Conservation (phyloP, 2,113 vertebrate species). For the Notarius quadriscutis region DNA sequence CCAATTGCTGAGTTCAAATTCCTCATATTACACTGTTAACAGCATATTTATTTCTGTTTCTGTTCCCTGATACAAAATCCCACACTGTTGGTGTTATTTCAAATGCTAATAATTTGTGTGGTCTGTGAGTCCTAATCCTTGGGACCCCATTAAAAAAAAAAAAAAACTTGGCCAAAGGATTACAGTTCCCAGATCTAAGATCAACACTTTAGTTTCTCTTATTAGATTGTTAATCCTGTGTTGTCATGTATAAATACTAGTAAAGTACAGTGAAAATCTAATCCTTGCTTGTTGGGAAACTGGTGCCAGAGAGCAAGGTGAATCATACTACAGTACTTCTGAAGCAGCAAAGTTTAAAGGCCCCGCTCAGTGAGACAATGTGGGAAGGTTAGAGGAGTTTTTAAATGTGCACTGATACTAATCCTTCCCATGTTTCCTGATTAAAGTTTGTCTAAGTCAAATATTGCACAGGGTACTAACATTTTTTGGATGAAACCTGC, state of each 20-base stretch:
- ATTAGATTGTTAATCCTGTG: not conserved
- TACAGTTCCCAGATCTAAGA: constrained; percentile 64
- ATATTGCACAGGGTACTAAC: not conserved
- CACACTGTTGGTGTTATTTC: not conserved
- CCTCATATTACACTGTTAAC: not conserved
- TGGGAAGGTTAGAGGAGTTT: constrained; percentile 46
- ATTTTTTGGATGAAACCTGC: not conserved
- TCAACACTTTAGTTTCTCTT: constrained; percentile 41
- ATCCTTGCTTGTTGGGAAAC: not conserved
- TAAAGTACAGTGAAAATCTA: not conserved
- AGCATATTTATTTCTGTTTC: not conserved
- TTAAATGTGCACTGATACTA: constrained; percentile 67
- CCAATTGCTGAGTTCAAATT: not conserved
- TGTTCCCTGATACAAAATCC: not conserved
- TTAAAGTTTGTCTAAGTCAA: constrained; percentile 35
- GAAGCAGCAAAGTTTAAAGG: not conserved
- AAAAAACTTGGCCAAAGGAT: constrained; percentile 39
- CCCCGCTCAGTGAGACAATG: not conserved
- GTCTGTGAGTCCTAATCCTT: constrained; percentile 44
- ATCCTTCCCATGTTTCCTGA: constrained; percentile 71
- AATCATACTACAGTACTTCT: not conserved
- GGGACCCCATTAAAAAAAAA: constrained; percentile 35
- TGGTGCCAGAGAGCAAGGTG: not conserved
- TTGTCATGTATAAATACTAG: no score
- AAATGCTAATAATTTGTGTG: not conserved